Percentiles rank a stretch among this genome's conserved stretches.
Conservation (phyloP, 1,140 invertebrate genomes). For the Habropoda laboriosa region DNA sequence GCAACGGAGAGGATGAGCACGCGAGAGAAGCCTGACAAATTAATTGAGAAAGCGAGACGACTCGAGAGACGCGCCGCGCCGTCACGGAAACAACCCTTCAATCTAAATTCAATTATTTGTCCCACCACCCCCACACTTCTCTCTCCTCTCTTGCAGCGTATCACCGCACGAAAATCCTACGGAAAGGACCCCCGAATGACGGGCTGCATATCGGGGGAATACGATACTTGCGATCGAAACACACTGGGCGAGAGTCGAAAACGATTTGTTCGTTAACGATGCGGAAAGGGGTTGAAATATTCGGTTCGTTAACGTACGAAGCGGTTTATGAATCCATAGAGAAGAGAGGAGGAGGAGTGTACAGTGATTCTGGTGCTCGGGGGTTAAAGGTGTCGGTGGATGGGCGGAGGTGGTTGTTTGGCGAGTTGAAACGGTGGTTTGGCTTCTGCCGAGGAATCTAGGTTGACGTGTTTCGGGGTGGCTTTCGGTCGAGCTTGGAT, state of each 20-base stretch:
- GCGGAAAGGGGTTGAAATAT: background rate
- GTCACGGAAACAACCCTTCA: conserved; percentile 74
- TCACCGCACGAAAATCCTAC: conserved; percentile 69
- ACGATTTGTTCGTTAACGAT: background rate
- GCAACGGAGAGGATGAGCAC: conserved; percentile 22
- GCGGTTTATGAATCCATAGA: background rate
- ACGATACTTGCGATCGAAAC: conserved; percentile 12
- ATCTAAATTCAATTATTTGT: conserved; percentile 80
- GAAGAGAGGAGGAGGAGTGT: too few species aligned
- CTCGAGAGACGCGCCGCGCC: conserved; percentile 50
- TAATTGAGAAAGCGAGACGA: conserved; percentile 74
- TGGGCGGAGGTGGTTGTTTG: too few species aligned
- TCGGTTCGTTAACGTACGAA: background rate
- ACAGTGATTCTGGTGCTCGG: too few species aligned
- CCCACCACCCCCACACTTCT: conserved; percentile 40
- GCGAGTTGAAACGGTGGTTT: too few species aligned
- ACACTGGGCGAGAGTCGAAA: background rate
- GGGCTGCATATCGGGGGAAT: background rate
- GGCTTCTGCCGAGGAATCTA: too few species aligned
- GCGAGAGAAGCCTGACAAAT: conserved; percentile 76
- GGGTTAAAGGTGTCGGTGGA: too few species aligned
- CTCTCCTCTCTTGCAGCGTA: background rate
- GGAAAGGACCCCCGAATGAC: conserved; percentile 37
- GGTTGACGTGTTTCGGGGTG: too few species aligned
- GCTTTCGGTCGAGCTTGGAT: too few species aligned